phyloP scores from a whole-genome alignment of 2,113 vertebrate genomes.

The Aegypius monachus region DNA sequence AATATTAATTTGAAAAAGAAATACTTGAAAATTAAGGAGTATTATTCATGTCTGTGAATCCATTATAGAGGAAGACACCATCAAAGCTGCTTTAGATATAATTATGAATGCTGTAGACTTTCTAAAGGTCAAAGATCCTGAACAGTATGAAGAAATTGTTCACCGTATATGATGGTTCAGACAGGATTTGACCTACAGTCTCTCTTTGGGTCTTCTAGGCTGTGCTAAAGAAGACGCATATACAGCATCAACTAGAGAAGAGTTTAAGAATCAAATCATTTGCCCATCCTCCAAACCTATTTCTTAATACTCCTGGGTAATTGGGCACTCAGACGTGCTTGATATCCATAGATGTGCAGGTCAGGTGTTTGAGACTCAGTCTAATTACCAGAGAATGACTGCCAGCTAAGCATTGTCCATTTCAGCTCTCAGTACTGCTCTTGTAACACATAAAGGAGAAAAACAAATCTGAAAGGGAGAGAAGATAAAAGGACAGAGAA shows the following conservation, averaged over 20 bases:
- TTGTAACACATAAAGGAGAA: conserved; percentile 64
- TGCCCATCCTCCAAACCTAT: conserved; percentile 55
- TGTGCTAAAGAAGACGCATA: conserved; percentile 5
- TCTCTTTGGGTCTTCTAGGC: conserved; percentile 41
- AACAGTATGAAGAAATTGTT: conserved; percentile 53
- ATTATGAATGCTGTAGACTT: conserved; percentile 67
- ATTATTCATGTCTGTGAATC: conserved; percentile 77
- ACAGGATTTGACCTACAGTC: conserved; percentile 42
- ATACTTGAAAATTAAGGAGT: conserved; percentile 80
- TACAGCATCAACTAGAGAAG: background rate
- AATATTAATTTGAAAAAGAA: conserved; percentile 77
- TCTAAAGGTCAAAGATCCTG: conserved; percentile 60
- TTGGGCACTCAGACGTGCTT: conserved; percentile 53
- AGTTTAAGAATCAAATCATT: conserved; percentile 54
- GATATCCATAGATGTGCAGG: conserved; percentile 63
- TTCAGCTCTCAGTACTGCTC: conserved; percentile 48
- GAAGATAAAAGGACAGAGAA: conserved; percentile 58
- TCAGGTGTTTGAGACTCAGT: conserved; percentile 51
- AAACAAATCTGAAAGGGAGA: conserved; percentile 70
- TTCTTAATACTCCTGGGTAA: conserved; percentile 59
- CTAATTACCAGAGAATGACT: conserved; percentile 64
- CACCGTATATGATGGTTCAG: background rate
- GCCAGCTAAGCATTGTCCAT: conserved; percentile 60
- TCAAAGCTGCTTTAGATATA: conserved; percentile 66
- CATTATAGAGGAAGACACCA: conserved; percentile 61